phyloP scores from a whole-genome alignment of 2,113 vertebrate species.

The Nipponia nippon region DNA sequence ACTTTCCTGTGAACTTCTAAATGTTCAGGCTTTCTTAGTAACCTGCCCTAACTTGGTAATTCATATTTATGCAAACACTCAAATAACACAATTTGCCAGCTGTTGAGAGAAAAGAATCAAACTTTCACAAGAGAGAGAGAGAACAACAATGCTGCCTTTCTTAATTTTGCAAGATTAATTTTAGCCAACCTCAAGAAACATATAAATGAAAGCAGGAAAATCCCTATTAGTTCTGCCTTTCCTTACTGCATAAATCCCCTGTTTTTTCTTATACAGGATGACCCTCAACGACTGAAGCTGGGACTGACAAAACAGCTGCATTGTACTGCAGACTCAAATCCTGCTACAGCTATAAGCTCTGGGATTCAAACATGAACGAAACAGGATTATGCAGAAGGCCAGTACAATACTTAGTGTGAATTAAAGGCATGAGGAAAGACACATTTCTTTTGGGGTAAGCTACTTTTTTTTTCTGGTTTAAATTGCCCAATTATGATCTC shows the following conservation, averaged over 20 bases:
- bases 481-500: background rate
- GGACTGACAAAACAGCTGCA: slow-evolving; percentile 72
- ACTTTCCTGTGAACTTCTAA: background rate
- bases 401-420: background rate
- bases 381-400: slow-evolving; percentile 24
- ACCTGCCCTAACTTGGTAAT: background rate
- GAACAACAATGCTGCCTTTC: background rate
- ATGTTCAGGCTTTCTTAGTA: background rate
- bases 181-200: background rate
- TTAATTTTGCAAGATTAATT: slow-evolving; percentile 2
- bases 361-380: slow-evolving; percentile 40
- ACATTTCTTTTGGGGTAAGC: slow-evolving; percentile 26
- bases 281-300: slow-evolving; percentile 47
- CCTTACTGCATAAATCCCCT: slow-evolving; percentile 8
- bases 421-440: background rate
- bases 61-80: background rate
- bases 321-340: slow-evolving; percentile 71
- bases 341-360: slow-evolving; percentile 44
- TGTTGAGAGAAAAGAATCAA: background rate
- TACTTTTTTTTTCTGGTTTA: background rate
- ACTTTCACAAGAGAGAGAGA: background rate
- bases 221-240: background rate
- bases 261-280: slow-evolving; percentile 23
- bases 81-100: background rate
- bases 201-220: background rate